These are phyloP conservation scores for Lampris incognitus DNA, from an alignment of 2,113 vertebrate species.

Conservation along the genomic window DNA sequence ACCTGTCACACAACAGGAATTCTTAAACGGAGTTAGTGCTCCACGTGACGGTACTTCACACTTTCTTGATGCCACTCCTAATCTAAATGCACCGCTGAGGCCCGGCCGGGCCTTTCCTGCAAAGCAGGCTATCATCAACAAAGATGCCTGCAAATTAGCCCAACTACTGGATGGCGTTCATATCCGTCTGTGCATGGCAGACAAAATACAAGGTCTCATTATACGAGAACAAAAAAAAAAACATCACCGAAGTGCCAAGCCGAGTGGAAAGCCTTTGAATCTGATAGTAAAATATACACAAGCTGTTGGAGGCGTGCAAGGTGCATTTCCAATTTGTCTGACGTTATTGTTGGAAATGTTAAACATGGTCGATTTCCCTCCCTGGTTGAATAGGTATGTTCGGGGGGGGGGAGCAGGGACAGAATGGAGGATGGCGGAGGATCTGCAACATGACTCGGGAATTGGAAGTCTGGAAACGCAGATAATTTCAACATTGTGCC, in stretches of 20 bases:
- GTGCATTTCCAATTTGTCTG: background rate
- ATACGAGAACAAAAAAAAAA: too few relatives aligned
- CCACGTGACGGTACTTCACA: constrained; percentile 29
- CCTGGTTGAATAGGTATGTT: background rate
- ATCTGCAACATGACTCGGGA: constrained; percentile 14
- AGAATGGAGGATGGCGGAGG: constrained; percentile 24
- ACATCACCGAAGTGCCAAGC: background rate
- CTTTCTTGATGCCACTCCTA: constrained; percentile 3
- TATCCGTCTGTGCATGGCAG: too few relatives aligned
- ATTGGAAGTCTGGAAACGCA: constrained; percentile 3
- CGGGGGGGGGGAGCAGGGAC: background rate
- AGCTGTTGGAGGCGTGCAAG: background rate
- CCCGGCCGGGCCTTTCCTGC: background rate
- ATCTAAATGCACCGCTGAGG: constrained; percentile 2
- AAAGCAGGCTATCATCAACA: background rate
- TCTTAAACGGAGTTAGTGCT: constrained; percentile 23
- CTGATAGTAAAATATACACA: background rate
- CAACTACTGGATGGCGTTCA: background rate
- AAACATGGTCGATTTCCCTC: constrained; percentile 4
- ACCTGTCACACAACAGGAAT: constrained; percentile 46
- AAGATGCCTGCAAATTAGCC: background rate
- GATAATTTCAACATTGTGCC: constrained; percentile 32
- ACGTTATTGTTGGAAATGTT: background rate
- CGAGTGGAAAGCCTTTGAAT: constrained; percentile 12
- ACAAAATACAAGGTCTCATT: too few relatives aligned